A percentile compares a stretch with the other conserved stretches of the same genome.
phyloP scores from a whole-genome alignment of 2,888 invertebrate genomes.

The Yponomeuta malinellus region DNA sequence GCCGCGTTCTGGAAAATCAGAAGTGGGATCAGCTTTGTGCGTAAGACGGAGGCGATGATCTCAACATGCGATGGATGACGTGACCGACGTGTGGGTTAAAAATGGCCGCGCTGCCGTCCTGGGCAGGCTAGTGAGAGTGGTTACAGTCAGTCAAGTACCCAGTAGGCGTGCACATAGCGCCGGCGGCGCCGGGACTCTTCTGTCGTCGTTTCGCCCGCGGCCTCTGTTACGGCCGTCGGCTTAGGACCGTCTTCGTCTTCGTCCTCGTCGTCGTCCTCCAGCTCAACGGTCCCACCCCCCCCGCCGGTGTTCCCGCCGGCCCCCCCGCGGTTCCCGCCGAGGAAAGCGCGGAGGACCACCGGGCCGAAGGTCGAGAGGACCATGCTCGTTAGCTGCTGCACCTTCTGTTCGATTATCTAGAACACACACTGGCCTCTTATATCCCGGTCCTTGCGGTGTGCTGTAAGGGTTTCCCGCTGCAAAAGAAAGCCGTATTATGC shows the following conservation, averaged over 20 bases:
- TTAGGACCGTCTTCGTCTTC: constrained; percentile 77
- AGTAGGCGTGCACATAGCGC: background rate
- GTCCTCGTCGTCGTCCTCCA: constrained; percentile 72
- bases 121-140: constrained; percentile 66
- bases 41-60: constrained; percentile 1
- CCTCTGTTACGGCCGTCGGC: constrained; percentile 26
- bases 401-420: constrained; percentile 84
- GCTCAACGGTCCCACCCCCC: constrained; percentile 64
- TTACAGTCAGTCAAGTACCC: constrained; percentile 28
- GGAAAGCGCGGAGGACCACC: constrained; percentile 78
- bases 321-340: constrained; percentile 67
- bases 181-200: background rate
- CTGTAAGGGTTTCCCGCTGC: background rate
- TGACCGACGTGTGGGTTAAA: constrained; percentile 39
- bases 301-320: constrained; percentile 52
- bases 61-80: constrained; percentile 23
- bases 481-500: background rate
- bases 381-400: constrained; percentile 83
- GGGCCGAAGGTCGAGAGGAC: constrained; percentile 86
- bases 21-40: background rate
- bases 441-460: background rate
- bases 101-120: constrained; percentile 62
- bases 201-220: constrained; percentile 21
- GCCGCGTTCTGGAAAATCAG: constrained; percentile 50
- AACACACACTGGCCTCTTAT: constrained; percentile 36